These are phyloP conservation scores for Bombus huntii DNA, from an alignment of 1,140 invertebrate genomes.

Conservation along the genomic window DNA sequence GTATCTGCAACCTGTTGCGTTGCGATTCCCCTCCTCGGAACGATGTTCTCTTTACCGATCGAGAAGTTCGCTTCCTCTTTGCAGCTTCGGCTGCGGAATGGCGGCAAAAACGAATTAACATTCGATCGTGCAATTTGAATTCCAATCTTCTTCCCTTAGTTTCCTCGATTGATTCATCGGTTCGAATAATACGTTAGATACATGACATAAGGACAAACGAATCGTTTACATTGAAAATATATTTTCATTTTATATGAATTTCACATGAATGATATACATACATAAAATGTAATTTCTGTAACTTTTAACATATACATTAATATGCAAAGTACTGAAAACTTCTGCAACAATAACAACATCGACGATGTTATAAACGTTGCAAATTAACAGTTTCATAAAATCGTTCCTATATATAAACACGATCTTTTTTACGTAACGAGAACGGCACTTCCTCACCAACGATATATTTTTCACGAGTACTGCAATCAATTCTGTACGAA, in stretches of 20 bases:
- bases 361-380: neutral
- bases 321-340: conserved; percentile 25
- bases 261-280: conserved; percentile 48
- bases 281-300: conserved; percentile 26
- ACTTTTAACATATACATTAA: conserved; percentile 31
- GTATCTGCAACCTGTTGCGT: conserved; percentile 33
- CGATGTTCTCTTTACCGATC: neutral
- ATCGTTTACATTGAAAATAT: conserved; percentile 68
- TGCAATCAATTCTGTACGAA: neutral
- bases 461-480: neutral
- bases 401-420: conserved; percentile 28
- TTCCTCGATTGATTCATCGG: neutral
- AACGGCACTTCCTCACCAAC: neutral
- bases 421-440: conserved; percentile 6
- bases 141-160: neutral
- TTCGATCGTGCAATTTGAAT: neutral
- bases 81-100: too few relatives aligned
- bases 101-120: neutral
- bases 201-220: neutral
- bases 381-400: conserved; percentile 37
- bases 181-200: neutral
- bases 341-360: conserved; percentile 20
- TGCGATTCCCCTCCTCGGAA: neutral
- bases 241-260: conserved; percentile 60
- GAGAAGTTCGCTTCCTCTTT: neutral